Base-by-base conservation (phyloP, 2,888 invertebrate species). In the Oxytorus armatus region DNA sequence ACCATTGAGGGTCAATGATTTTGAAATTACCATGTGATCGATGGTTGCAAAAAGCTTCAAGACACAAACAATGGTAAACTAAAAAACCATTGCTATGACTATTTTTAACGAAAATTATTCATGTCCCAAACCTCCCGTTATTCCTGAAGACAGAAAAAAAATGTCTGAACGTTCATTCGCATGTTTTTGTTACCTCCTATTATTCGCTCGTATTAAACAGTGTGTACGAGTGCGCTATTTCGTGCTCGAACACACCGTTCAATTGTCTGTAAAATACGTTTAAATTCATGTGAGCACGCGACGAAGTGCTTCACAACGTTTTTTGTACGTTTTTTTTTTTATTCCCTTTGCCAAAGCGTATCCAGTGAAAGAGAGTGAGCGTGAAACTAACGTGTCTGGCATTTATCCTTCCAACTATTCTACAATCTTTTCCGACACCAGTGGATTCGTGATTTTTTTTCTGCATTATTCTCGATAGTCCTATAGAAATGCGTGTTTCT, bases 261-360 rank as follows among this genome's bases (percentile, higher is more conserved):
- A 85, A 88, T 86, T 84, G 83, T 81, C 68, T 72, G 77, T 81
- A 82, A 83, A 85, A 65, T 16, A n/a, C 57, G 44, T 59, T 33
- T 4, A 59, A 36, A 59, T 21, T 18, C 47, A 59, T 47, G 57
- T 14, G 23, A 57, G 42, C 42, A 70, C 70, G 44, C 42, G 69
- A 18, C 14, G 44, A 36, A 47, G 70, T 5, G 47, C 70, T 33
- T 47, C 47, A 23, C 57, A 36, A 42, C 8, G n/a, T 51, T 66
- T 65, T 49, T 66, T 51, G n/a, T n/a, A 25, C 33, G n/a, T 21
- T 44, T 7, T 42, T 16, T 7, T 21, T 14, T 18, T 47, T 47
- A 10, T 10, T 29, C 16, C 8, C 42, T 8, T 49, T 10, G 57
- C 36, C 25, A 11, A 68, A 14, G 21, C n/a, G 23, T 5, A 51